These are phyloP conservation scores for Plagiodera versicolora DNA, from an alignment of 2,888 invertebrate species.

Conservation along the genomic window DNA sequence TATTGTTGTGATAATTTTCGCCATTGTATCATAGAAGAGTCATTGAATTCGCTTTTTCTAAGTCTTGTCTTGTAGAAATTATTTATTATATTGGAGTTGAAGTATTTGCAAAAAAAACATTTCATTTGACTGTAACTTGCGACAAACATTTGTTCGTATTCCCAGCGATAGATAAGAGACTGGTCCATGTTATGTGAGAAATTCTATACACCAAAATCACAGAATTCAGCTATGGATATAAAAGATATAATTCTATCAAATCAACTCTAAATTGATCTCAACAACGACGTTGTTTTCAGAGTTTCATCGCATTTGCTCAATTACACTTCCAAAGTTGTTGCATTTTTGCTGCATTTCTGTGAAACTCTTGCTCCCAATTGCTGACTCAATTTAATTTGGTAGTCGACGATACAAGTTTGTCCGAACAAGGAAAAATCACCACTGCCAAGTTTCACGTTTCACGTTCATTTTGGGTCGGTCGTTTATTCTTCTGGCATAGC, in stretches of 20 bases:
- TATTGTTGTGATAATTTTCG: too few species aligned
- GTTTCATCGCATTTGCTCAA: background rate
- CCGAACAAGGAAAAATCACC: background rate
- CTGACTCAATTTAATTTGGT: background rate
- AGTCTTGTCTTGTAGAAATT: too few species aligned
- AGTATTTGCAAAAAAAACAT: too few species aligned
- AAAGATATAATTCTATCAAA: background rate
- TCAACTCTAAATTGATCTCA: background rate
- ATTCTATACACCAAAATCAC: too few species aligned
- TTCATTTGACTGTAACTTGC: too few species aligned
- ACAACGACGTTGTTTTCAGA: background rate
- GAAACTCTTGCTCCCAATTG: background rate
- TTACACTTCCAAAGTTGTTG: background rate
- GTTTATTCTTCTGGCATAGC: background rate
- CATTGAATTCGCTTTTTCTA: too few species aligned
- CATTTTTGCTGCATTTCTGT: background rate
- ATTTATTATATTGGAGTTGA: too few species aligned
- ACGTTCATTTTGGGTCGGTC: constrained; percentile 8
- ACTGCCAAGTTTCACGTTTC: background rate
- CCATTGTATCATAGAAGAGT: too few species aligned
- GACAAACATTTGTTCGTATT: too few species aligned
- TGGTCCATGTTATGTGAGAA: too few species aligned
- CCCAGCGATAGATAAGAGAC: too few species aligned
- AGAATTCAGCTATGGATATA: too few species aligned
- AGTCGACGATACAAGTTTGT: background rate